Evolutionary conservation across 2,888 invertebrate genomes (phyloP).

Genomic region (Synergus laeviventris): DNA sequence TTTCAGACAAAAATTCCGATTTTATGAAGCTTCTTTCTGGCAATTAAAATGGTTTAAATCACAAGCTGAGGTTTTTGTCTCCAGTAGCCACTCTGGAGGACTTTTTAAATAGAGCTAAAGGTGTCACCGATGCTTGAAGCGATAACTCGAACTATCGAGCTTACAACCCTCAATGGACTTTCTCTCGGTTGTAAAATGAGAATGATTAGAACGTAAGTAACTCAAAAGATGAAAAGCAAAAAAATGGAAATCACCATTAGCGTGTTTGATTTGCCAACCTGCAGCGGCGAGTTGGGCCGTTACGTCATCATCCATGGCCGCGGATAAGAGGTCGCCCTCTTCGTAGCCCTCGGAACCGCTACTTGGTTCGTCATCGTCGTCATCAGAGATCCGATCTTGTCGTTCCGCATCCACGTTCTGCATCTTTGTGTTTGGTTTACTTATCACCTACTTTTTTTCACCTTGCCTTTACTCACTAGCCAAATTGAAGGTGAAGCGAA

Average conservation of each 20-base stretch:
- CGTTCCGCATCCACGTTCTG: constrained; percentile 70
- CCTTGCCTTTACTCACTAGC: constrained; percentile 39
- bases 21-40: not conserved
- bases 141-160: constrained; percentile 14
- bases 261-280: constrained; percentile 82
- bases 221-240: constrained; percentile 71
- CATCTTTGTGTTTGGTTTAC: constrained; percentile 61
- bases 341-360: constrained; percentile 88
- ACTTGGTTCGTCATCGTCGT: constrained; percentile 89
- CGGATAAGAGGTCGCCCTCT: constrained; percentile 88
- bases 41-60: not conserved
- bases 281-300: constrained; percentile 97
- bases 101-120: not conserved
- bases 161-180: constrained; percentile 34
- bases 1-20: not conserved
- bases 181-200: constrained; percentile 48
- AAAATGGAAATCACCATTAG: constrained; percentile 77
- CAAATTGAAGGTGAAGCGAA: constrained; percentile 39
- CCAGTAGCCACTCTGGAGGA: not conserved
- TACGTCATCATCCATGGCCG: constrained; percentile 94
- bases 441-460: constrained; percentile 53
- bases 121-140: constrained; percentile 34
- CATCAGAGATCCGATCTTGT: constrained; percentile 79
- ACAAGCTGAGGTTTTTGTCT: too few species aligned
- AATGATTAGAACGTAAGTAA: constrained; percentile 60